phyloP scores from a whole-genome alignment of 2,888 invertebrate species.

The Euzetes globulus region DNA sequence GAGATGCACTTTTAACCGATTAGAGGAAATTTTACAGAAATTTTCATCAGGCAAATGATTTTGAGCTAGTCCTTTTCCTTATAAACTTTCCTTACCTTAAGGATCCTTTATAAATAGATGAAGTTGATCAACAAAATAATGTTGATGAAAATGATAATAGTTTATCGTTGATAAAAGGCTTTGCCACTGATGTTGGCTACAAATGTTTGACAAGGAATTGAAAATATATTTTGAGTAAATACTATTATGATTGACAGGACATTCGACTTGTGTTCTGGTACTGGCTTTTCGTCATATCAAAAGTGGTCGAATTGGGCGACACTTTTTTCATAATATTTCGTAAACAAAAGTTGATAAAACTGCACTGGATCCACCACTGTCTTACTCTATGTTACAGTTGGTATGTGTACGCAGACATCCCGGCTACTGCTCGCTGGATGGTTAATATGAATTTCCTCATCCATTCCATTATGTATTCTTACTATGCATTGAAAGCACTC shows the following conservation, averaged over 20 bases:
- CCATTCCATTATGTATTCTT: slow-evolving; percentile 83
- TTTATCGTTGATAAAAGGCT: too few relatives aligned
- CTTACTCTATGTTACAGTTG: slow-evolving; percentile 71
- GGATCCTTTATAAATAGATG: too few relatives aligned
- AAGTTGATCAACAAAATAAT: too few relatives aligned
- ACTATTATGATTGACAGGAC: slow-evolving; percentile 2
- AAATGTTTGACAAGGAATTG: not conserved
- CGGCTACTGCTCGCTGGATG: slow-evolving; percentile 64
- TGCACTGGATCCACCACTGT: slow-evolving; percentile 96
- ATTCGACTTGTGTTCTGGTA: slow-evolving; percentile 92
- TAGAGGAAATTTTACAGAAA: too few relatives aligned
- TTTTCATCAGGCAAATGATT: too few relatives aligned
- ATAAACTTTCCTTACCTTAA: too few relatives aligned
- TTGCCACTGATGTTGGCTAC: too few relatives aligned
- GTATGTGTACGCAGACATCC: slow-evolving; percentile 72
- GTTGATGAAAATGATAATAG: too few relatives aligned
- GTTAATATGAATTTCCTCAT: slow-evolving; percentile 90
- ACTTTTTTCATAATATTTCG: slow-evolving; percentile 80
- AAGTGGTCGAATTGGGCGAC: slow-evolving; percentile 90
- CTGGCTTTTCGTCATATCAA: slow-evolving; percentile 91
- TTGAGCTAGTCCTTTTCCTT: too few relatives aligned
- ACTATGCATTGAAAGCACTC: slow-evolving; percentile 78
- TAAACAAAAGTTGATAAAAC: slow-evolving; percentile 85
- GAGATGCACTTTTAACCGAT: too few relatives aligned
- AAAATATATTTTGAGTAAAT: not conserved